Evolutionary conservation across 2,888 invertebrate genomes (phyloP).

Genomic region (Scaptomyza flava): DNA sequence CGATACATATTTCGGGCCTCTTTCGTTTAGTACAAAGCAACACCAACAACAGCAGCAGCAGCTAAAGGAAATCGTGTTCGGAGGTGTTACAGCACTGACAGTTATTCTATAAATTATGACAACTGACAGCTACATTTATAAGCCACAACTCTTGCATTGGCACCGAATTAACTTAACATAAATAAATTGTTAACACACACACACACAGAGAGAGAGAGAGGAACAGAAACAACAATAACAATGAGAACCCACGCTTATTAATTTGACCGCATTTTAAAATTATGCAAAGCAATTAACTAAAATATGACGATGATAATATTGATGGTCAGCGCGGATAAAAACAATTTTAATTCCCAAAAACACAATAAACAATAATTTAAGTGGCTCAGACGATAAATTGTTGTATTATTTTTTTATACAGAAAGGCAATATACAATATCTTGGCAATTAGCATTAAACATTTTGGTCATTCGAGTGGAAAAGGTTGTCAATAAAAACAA

Average conservation of each 20-base stretch:
- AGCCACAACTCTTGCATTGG: conserved; percentile 75
- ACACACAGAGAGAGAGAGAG: conserved; percentile 2
- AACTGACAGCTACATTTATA: conserved; percentile 78
- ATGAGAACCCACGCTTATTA: conserved; percentile 57
- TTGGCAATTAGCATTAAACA: conserved; percentile 36
- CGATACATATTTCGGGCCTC: conserved; percentile 60
- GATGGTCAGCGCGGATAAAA: conserved; percentile 56
- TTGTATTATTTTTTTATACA: neutral
- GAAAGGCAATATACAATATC: neutral
- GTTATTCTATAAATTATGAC: conserved; percentile 81
- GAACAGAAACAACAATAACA: conserved; percentile 10
- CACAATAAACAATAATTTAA: conserved; percentile 23
- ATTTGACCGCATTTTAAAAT: conserved; percentile 71
- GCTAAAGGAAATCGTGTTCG: conserved; percentile 68
- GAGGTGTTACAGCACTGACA: conserved; percentile 79
- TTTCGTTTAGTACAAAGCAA: conserved; percentile 28
- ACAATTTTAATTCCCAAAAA: conserved; percentile 15
- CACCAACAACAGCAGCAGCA: conserved; percentile 1
- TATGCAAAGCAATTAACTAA: conserved; percentile 71
- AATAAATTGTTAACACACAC: conserved; percentile 64
- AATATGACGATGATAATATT: conserved; percentile 27
- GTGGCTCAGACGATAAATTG: neutral
- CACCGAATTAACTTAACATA: conserved; percentile 58
- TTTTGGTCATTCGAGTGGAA: neutral
- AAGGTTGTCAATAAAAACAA: neutral